Evolutionary conservation across 2,113 vertebrate species (phyloP).

Genomic region (Pachyramphus minor): DNA sequence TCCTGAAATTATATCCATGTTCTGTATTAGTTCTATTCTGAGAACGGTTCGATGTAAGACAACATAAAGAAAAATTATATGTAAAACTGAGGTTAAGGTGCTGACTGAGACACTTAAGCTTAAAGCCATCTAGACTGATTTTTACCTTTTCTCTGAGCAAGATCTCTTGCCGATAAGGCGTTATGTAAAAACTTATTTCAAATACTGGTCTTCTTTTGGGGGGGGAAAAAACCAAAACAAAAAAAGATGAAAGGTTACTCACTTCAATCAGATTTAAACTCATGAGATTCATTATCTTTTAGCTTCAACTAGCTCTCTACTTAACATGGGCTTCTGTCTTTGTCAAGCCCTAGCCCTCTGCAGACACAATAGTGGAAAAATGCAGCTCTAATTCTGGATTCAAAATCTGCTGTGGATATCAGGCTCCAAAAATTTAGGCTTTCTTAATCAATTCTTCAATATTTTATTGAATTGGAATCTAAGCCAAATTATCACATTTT

Average conservation of each 20-base stretch:
- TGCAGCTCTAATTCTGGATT: background rate
- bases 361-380: background rate
- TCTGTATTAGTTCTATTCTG: background rate
- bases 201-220: background rate
- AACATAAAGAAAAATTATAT: background rate
- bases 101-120: background rate
- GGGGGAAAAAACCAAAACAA: background rate
- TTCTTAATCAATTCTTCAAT: background rate
- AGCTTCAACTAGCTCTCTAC: background rate
- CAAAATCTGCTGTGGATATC: background rate
- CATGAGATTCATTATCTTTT: background rate
- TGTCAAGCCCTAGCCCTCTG: background rate
- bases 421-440: background rate
- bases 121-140: background rate
- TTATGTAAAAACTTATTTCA: background rate
- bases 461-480: background rate
- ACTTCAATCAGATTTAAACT: background rate
- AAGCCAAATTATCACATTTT: background rate
- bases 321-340: background rate
- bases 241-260: background rate
- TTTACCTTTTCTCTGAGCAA: background rate
- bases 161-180: background rate
- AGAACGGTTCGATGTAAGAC: background rate
- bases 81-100: background rate
- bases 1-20: background rate